Evolutionary conservation across 2,888 invertebrate genomes (phyloP).

Genomic region (Pollenia amentaria): DNA sequence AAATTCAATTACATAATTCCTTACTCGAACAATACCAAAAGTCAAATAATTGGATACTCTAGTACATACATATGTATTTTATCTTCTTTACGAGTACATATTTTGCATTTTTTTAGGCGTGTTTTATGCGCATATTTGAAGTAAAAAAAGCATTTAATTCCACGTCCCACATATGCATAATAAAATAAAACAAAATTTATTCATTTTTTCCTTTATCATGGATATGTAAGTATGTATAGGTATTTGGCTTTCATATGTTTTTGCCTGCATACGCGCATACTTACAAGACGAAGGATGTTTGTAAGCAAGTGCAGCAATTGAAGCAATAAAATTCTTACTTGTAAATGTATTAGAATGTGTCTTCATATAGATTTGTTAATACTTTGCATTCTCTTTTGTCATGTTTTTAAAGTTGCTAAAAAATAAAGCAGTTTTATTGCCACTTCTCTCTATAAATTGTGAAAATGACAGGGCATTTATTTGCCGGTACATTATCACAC

Average conservation of each 20-base stretch:
- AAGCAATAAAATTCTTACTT: conserved; percentile 46
- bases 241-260: background rate
- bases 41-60: too few relatives aligned
- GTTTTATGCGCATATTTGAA: too few relatives aligned
- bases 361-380: conserved; percentile 8
- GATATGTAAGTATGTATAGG: background rate
- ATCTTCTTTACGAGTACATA: too few relatives aligned
- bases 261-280: background rate
- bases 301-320: conserved; percentile 16
- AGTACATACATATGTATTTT: too few relatives aligned
- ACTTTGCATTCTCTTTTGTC: conserved; percentile 49
- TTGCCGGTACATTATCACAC: background rate
- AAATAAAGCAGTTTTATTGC: conserved; percentile 56
- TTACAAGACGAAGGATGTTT: background rate
- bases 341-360: background rate
- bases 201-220: conserved; percentile 11
- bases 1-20: too few relatives aligned
- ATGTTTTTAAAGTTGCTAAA: conserved; percentile 47
- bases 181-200: background rate
- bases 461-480: conserved; percentile 56
- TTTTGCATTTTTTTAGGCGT: too few relatives aligned
- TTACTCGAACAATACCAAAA: too few relatives aligned
- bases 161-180: too few relatives aligned
- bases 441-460: conserved; percentile 55
- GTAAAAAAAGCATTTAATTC: too few relatives aligned